A percentile compares a stretch with the other conserved stretches of the same genome.
These are phyloP conservation scores for Phaethornis superciliosus DNA, from an alignment of 2,113 vertebrate species.

Conservation along the genomic window DNA sequence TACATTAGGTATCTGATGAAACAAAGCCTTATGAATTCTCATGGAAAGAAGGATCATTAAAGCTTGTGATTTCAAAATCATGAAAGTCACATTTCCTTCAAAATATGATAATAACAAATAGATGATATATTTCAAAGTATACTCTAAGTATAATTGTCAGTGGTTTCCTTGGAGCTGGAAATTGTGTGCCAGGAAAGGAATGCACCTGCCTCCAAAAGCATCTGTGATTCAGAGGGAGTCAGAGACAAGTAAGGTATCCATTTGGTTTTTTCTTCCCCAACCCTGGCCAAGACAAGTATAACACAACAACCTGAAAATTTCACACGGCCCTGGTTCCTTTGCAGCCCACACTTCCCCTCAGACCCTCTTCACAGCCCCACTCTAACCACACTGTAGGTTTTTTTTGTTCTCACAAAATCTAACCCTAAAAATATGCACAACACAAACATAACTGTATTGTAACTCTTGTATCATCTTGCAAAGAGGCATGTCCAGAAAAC, in stretches of 20 bases:
- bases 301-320: not conserved
- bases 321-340: not conserved
- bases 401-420: not conserved
- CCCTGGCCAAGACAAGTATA: not conserved
- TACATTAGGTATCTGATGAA: conserved; percentile 17
- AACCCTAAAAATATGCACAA: not conserved
- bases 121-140: not conserved
- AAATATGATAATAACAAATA: conserved; percentile 15
- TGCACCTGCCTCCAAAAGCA: not conserved
- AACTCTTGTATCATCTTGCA: not conserved
- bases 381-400: not conserved
- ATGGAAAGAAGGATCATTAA: conserved; percentile 50
- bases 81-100: not conserved
- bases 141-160: not conserved
- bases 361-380: not conserved
- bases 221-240: not conserved
- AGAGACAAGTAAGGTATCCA: not conserved
- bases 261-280: not conserved
- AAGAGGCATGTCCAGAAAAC: not conserved
- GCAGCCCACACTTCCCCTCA: not conserved
- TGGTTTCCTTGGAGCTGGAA: not conserved
- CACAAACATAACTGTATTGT: not conserved
- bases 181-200: not conserved
- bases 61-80: conserved; percentile 35
- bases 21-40: conserved; percentile 46